A percentile compares a stretch with the other conserved stretches of the same genome.
phyloP scores from a whole-genome alignment of 2,113 vertebrate species.

The Forbesichthys agassizii region DNA sequence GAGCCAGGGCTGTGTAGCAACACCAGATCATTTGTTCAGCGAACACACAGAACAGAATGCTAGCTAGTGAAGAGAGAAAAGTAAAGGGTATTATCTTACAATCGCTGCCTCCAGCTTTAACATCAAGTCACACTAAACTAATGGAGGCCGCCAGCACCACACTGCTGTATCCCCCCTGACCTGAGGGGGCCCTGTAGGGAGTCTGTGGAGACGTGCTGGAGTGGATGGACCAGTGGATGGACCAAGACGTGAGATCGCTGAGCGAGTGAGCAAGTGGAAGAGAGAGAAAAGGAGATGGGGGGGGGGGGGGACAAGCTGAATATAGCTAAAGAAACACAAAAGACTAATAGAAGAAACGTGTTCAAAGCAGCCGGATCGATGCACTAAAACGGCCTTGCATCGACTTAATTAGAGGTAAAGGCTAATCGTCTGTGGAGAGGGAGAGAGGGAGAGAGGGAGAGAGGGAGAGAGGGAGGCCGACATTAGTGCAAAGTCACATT shows the following conservation, averaged over 20 bases:
- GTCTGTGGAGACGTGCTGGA: too few relatives aligned
- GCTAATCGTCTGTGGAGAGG: background rate
- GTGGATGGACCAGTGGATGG: background rate
- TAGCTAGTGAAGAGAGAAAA: too few relatives aligned
- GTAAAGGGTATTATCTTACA: too few relatives aligned
- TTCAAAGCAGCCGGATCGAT: background rate
- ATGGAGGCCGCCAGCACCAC: too few relatives aligned
- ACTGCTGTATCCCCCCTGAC: too few relatives aligned
- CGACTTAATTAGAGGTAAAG: background rate
- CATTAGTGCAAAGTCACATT: constrained; percentile 27
- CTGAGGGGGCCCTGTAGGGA: too few relatives aligned
- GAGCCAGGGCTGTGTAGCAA: too few relatives aligned
- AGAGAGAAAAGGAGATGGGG: constrained; percentile 22
- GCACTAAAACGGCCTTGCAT: background rate
- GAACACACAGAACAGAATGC: too few relatives aligned
- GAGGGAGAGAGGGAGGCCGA: background rate
- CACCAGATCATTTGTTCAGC: too few relatives aligned
- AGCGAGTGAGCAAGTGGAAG: constrained; percentile 47
- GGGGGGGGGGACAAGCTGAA: background rate
- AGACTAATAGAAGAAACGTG: background rate
- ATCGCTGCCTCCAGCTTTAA: too few relatives aligned
- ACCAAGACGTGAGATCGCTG: background rate
- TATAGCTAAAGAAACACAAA: background rate
- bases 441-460: background rate
- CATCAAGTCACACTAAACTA: too few relatives aligned